Evolutionary conservation across 2,888 invertebrate genomes (phyloP).

Genomic region (Brachyptera risi): DNA sequence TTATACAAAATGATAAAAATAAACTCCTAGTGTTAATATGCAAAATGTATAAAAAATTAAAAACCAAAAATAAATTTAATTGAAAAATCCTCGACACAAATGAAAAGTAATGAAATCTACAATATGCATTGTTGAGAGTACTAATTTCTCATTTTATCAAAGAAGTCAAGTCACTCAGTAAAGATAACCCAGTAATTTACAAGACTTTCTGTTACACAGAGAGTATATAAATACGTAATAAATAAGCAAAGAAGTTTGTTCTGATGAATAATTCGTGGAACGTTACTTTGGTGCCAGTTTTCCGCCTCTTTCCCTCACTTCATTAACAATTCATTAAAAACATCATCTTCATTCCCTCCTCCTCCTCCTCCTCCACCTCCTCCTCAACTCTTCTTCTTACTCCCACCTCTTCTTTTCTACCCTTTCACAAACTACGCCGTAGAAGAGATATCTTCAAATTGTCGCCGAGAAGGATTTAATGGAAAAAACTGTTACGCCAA

Average conservation of each 20-base stretch:
- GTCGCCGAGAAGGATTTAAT: not conserved
- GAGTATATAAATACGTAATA: not conserved
- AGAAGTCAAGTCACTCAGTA: too few relatives aligned
- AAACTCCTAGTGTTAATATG: too few relatives aligned
- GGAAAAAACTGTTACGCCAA: slow-evolving; percentile 7
- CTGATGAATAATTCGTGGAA: slow-evolving; percentile 4
- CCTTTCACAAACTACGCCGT: too few relatives aligned
- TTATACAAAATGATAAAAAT: too few relatives aligned
- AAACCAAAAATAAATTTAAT: too few relatives aligned
- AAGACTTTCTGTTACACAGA: too few relatives aligned
- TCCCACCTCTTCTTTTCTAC: not conserved
- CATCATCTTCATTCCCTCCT: slow-evolving; percentile 1
- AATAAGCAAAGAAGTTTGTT: slow-evolving; percentile 18
- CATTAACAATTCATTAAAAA: slow-evolving; percentile 19
- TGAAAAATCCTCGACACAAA: too few relatives aligned
- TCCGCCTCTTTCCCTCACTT: slow-evolving; percentile 19
- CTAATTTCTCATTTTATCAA: too few relatives aligned
- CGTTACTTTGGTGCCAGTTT: slow-evolving; percentile 3
- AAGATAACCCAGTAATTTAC: not conserved
- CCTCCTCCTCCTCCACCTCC: not conserved
- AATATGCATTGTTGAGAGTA: too few relatives aligned
- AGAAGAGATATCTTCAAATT: slow-evolving; percentile 5
- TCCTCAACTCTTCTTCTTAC: slow-evolving; percentile 7
- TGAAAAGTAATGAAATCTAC: too few relatives aligned
- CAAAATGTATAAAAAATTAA: too few relatives aligned